Conservation (phyloP, 2,797 vertebrate species). For the Premnoplex brunnescens region DNA sequence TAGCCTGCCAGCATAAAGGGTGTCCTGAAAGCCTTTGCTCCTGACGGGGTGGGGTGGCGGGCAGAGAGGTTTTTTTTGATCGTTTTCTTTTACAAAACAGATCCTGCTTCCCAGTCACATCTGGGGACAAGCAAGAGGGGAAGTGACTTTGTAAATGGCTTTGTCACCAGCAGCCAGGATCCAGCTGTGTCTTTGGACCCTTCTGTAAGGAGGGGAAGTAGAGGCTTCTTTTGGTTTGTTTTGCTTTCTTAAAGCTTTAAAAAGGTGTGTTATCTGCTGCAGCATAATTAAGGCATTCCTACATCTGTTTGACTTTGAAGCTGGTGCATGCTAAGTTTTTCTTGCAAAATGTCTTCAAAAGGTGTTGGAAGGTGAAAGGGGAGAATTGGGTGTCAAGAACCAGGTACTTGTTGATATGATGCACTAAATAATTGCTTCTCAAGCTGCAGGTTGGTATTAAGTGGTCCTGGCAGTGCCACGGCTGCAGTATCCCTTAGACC, state of each 20-base stretch:
- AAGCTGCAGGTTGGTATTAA: not conserved
- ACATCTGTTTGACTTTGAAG: not conserved
- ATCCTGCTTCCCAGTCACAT: not conserved
- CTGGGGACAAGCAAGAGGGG: not conserved
- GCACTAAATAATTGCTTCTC: not conserved
- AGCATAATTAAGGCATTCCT: not conserved
- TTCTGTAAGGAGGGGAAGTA: not conserved
- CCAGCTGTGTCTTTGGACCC: not conserved
- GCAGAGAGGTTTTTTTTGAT: not conserved
- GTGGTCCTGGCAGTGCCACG: not conserved
- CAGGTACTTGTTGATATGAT: not conserved
- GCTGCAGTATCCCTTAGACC: not conserved
- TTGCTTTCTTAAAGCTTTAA: slow-evolving; percentile 19
- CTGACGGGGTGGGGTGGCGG: not conserved
- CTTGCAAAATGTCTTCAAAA: not conserved
- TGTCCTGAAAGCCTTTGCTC: not conserved
- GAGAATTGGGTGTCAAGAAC: not conserved
- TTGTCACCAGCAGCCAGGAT: not conserved
- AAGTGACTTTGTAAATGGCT: not conserved
- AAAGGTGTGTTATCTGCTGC: not conserved
- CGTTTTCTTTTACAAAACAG: not conserved
- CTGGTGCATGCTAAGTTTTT: not conserved
- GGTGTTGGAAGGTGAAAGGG: not conserved
- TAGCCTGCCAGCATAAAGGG: not conserved
- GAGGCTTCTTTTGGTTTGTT: slow-evolving; percentile 1